Percentiles rank a stretch among this genome's conserved stretches.
Evolutionary conservation across 2,888 invertebrate genomes (phyloP).

Genomic region (Coenonympha arcania): DNA sequence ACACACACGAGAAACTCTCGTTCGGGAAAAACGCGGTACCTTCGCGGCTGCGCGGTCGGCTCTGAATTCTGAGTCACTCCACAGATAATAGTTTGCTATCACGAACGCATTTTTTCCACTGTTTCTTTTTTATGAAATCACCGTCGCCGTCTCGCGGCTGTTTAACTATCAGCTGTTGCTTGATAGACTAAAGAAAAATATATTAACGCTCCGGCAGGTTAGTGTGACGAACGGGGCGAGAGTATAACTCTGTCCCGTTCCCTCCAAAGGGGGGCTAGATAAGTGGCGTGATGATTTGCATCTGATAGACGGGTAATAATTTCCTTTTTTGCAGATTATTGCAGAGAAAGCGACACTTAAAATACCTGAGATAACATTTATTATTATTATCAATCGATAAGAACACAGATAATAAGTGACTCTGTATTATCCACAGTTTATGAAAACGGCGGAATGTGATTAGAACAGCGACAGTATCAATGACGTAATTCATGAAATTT

Average conservation of each 20-base stretch:
- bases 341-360: constrained; percentile 43
- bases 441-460: not conserved
- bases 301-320: constrained; percentile 63
- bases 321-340: constrained; percentile 50
- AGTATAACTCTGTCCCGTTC: constrained; percentile 40
- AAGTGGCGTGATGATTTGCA: constrained; percentile 63
- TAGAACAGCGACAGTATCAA: constrained; percentile 4
- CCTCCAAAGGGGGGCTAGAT: constrained; percentile 55
- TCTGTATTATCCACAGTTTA: not conserved
- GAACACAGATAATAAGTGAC: not conserved
- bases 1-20: constrained; percentile 49
- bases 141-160: constrained; percentile 25
- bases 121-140: constrained; percentile 24
- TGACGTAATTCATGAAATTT: constrained; percentile 46
- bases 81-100: constrained; percentile 39
- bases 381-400: not conserved
- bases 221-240: constrained; percentile 55
- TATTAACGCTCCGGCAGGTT: constrained; percentile 60
- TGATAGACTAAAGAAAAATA: constrained; percentile 50
- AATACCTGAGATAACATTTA: not conserved
- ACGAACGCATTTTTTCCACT: constrained; percentile 50
- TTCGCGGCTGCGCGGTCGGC: constrained; percentile 44
- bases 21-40: constrained; percentile 55
- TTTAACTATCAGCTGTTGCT: constrained; percentile 46
- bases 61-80: constrained; percentile 40